Percentiles rank a stretch among this genome's conserved stretches.
Evolutionary conservation across 2,888 invertebrate species (phyloP).

Genomic region (Chrysolina americana): DNA sequence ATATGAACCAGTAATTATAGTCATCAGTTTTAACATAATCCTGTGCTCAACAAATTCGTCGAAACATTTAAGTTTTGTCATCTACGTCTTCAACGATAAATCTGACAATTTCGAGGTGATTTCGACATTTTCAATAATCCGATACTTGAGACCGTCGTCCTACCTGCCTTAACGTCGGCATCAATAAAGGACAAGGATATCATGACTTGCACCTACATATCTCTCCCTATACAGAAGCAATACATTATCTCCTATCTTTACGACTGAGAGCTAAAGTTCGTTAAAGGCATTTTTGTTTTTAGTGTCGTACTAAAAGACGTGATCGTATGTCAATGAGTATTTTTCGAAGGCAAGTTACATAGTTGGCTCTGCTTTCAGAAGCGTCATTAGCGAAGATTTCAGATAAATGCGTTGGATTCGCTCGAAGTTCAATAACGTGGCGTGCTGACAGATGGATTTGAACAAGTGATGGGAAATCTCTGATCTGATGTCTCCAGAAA

Average conservation of each 20-base stretch:
- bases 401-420: background rate
- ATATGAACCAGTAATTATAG: too few relatives aligned
- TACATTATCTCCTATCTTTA: constrained; percentile 51
- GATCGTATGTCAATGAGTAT: constrained; percentile 20
- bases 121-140: background rate
- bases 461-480: constrained; percentile 7
- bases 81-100: too few relatives aligned
- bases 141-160: background rate
- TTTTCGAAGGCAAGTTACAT: constrained; percentile 19
- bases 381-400: constrained; percentile 18
- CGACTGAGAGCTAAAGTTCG: constrained; percentile 46
- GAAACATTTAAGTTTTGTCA: too few relatives aligned
- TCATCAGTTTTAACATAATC: too few relatives aligned
- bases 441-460: constrained; percentile 2
- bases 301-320: constrained; percentile 20
- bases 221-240: constrained; percentile 43
- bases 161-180: constrained; percentile 30
- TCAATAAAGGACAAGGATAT: constrained; percentile 42
- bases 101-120: background rate
- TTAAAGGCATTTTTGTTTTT: constrained; percentile 44
- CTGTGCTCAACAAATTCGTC: too few relatives aligned
- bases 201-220: constrained; percentile 40
- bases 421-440: background rate
- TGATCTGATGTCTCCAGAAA: background rate
- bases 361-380: constrained; percentile 13